Conservation (phyloP, 2,888 invertebrate genomes). For the Isotomurus palustris region DNA sequence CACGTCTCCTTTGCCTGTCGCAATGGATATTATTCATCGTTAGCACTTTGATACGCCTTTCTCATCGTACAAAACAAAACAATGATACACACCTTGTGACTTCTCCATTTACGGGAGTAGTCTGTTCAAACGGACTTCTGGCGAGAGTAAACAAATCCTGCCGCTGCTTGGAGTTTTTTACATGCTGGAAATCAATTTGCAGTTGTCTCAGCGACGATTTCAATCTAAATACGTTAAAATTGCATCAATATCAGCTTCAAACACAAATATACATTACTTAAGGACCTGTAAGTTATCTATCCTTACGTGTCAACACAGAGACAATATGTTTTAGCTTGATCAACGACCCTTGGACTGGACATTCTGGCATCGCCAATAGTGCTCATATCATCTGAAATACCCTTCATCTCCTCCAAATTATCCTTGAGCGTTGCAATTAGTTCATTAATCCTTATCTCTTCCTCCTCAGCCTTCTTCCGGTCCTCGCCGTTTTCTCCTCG, state of each 20-base stretch:
- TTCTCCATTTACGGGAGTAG: background rate
- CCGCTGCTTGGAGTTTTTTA: slow-evolving; percentile 15
- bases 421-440: slow-evolving; percentile 58
- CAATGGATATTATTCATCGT: background rate
- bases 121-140: slow-evolving; percentile 25
- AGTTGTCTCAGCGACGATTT: slow-evolving; percentile 74
- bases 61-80: background rate
- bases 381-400: slow-evolving; percentile 27
- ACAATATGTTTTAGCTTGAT: slow-evolving; percentile 30
- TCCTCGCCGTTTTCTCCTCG: slow-evolving; percentile 7
- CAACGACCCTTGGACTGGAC: slow-evolving; percentile 25
- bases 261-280: too few species aligned
- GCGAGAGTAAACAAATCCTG: slow-evolving; percentile 27
- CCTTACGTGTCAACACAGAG: slow-evolving; percentile 25
- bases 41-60: background rate
- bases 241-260: slow-evolving; percentile 3
- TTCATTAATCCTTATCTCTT: slow-evolving; percentile 51
- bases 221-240: slow-evolving; percentile 54
- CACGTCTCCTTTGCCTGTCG: slow-evolving; percentile 4
- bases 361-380: slow-evolving; percentile 18
- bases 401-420: slow-evolving; percentile 14
- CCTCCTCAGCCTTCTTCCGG: slow-evolving; percentile 58
- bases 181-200: slow-evolving; percentile 70
- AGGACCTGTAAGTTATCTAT: too few species aligned
- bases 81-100: background rate